Evolutionary conservation across 2,888 invertebrate species (phyloP).

Genomic region (Pandemis corylana): DNA sequence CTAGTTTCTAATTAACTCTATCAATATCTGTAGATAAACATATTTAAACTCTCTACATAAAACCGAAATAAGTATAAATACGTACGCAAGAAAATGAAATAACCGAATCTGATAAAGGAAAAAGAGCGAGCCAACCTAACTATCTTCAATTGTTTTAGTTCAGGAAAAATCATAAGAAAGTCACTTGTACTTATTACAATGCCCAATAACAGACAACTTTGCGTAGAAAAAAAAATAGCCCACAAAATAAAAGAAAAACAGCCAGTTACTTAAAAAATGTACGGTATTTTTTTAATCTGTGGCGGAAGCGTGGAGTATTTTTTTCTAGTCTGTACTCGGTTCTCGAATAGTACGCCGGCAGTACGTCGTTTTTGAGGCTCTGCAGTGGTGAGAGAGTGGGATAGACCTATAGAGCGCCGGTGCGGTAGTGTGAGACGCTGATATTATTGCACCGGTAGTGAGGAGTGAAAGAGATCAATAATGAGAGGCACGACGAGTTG

Average conservation of each 20-base stretch:
- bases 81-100: conserved; percentile 15
- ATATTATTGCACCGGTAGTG: conserved; percentile 84
- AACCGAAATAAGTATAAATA: neutral
- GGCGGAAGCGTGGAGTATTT: conserved; percentile 61
- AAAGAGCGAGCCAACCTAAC: conserved; percentile 26
- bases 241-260: neutral
- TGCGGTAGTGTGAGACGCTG: conserved; percentile 58
- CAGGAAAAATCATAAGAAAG: conserved; percentile 40
- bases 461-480: conserved; percentile 86
- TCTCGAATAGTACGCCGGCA: conserved; percentile 59
- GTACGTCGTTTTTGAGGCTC: conserved; percentile 84
- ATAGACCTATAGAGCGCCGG: conserved; percentile 53
- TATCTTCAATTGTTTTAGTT: conserved; percentile 39
- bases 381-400: conserved; percentile 79
- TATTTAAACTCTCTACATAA: neutral
- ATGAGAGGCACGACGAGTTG: conserved; percentile 85
- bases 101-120: conserved; percentile 5
- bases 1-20: neutral
- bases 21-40: neutral
- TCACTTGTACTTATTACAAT: conserved; percentile 30
- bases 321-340: conserved; percentile 70
- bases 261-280: neutral
- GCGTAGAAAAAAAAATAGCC: conserved; percentile 17
- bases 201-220: conserved; percentile 19
- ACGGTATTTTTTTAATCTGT: conserved; percentile 58